Evolutionary conservation across 2,797 vertebrate genomes (phyloP), one percentile per base, ranked within the genome.

Genomic region (Artibeus lituratus): DNA sequence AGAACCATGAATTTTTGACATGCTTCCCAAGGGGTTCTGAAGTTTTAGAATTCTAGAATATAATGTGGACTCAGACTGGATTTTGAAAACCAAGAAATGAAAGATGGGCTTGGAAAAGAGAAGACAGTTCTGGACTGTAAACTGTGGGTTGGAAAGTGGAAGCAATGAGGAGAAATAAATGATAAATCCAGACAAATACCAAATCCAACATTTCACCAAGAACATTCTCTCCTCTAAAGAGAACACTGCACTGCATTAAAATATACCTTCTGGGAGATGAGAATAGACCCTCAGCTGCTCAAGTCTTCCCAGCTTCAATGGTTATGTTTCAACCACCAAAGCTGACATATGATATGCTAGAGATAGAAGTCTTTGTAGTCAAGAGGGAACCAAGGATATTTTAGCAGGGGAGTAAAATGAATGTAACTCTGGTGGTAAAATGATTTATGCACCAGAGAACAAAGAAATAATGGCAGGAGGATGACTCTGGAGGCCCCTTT

Each of bases 331-430:
- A 15, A 14, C 29, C 76, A 16, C 0, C 0, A n/a, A 51, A 10
- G 2, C 1, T 37, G 42, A 22, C 8, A 0, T 0, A 0, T 0
- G 35, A 4, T 1, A 6, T 16, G 76, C 8, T 3, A 12, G 21
- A 6, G 51, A 9, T 0, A 8, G 44, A 15, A 9, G 51, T 14
- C 26, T 24, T 15, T 6, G 6, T 10, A 6, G 39, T 21, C 14
- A 29, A 12, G 35, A 57, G 24, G 6, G 6, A 42, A 9, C 32
- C 5, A 0, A n/a, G 72, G 44, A 5, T 11, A 10, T 15, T 53
- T 37, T 4, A 32, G 59, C 14, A 70, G 42, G 35, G 65, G 11
- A 70, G 14, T 24, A 10, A 35, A 32, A n/a, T 7, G 12, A 62
- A 11, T 15, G 49, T 21, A 7, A 18, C 55, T 5, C 4, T 1